These are phyloP conservation scores for Dermatemys mawii DNA, from an alignment of 2,113 vertebrate genomes.

Conservation along the genomic window DNA sequence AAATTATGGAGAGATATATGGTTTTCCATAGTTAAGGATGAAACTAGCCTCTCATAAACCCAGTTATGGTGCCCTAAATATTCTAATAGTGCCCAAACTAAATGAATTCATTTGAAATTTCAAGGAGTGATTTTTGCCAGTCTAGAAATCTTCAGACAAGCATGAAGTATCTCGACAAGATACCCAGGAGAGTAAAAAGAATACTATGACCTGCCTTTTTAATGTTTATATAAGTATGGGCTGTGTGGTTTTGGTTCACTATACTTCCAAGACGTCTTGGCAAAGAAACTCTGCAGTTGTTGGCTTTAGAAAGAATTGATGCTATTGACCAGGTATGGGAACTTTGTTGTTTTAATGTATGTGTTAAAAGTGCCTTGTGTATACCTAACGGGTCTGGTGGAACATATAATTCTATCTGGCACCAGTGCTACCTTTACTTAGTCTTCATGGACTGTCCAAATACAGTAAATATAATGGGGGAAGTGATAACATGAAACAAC, in stretches of 20 bases:
- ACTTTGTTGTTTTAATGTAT: neutral
- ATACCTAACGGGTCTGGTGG: neutral
- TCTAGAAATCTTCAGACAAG: neutral
- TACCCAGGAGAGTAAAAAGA: neutral
- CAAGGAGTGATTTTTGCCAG: neutral
- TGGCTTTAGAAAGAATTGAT: neutral
- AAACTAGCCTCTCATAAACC: neutral
- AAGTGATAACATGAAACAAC: neutral
- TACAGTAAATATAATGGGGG: neutral
- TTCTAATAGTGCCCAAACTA: neutral
- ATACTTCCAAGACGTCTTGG: neutral
- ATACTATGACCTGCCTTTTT: neutral
- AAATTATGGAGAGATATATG: neutral
- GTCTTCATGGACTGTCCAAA: neutral
- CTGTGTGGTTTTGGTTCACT: neutral
- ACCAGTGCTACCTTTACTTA: neutral
- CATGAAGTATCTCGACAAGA: neutral
- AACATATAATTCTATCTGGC: neutral
- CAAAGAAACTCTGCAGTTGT: neutral
- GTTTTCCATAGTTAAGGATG: accelerated
- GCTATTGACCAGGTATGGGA: neutral
- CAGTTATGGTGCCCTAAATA: neutral
- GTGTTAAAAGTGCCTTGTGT: neutral
- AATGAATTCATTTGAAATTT: neutral
- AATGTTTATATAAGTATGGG: neutral